Evolutionary conservation across 2,888 invertebrate species (phyloP).

Genomic region (Globia sparganii): DNA sequence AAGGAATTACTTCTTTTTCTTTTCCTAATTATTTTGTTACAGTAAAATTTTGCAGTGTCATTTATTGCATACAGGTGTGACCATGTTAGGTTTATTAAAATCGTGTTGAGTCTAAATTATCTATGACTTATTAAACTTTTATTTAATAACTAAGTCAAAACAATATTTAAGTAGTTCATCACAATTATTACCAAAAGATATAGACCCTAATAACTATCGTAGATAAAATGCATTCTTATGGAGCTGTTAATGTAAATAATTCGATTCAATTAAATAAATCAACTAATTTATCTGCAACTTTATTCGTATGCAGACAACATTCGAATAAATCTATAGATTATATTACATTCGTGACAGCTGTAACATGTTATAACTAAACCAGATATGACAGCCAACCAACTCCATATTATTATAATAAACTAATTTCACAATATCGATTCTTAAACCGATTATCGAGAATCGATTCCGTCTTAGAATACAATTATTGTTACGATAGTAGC

Average conservation of each 20-base stretch:
- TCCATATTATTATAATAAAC: conserved; percentile 33
- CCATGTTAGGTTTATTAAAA: no score
- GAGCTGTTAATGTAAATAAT: neutral
- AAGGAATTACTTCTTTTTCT: neutral
- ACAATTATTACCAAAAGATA: neutral
- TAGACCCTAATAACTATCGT: neutral
- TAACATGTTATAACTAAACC: neutral
- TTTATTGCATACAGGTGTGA: no score
- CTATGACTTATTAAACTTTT: neutral
- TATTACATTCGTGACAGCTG: conserved; percentile 25
- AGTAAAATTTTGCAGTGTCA: neutral
- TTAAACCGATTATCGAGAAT: conserved; percentile 50
- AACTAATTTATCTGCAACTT: neutral
- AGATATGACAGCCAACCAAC: conserved; percentile 30
- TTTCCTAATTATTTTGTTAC: neutral
- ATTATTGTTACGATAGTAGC: conserved; percentile 49
- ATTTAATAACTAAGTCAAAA: neutral
- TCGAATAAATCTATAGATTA: neutral
- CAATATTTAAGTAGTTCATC: neutral
- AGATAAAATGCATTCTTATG: neutral
- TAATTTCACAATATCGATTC: conserved; percentile 55
- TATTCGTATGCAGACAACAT: neutral
- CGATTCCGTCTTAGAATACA: conserved; percentile 49
- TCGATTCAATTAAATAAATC: neutral
- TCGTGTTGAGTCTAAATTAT: neutral